phyloP scores from a whole-genome alignment of 2,888 invertebrate species.

The Chymomyza procnemis region DNA sequence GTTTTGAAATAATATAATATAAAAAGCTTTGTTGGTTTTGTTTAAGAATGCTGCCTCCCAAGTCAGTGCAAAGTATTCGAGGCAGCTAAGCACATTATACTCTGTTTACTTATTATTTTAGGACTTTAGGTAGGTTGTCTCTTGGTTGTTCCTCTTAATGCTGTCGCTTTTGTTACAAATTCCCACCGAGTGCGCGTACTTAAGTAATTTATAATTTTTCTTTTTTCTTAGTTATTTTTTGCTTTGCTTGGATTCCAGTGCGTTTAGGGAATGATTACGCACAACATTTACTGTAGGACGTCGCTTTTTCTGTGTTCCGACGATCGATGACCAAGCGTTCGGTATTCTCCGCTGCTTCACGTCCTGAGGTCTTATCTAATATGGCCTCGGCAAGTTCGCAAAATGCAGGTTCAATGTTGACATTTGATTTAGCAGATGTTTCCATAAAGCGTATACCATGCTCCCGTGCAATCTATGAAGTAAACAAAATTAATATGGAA shows the following conservation, averaged over 20 bases:
- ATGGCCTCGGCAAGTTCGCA: constrained; percentile 96
- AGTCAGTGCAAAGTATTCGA: background rate
- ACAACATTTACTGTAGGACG: constrained; percentile 78
- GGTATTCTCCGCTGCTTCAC: constrained; percentile 87
- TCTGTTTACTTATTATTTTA: background rate
- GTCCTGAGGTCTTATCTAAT: constrained; percentile 92
- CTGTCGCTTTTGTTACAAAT: background rate
- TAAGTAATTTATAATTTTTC: constrained; percentile 7
- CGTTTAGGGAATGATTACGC: constrained; percentile 81
- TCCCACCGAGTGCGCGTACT: background rate
- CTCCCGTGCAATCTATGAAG: constrained; percentile 92
- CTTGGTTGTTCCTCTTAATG: constrained; percentile 19
- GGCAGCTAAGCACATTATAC: background rate
- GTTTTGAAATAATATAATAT: background rate
- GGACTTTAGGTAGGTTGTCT: constrained; percentile 62
- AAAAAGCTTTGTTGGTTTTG: background rate
- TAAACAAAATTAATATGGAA: constrained; percentile 7
- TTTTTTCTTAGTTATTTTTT: too few species aligned
- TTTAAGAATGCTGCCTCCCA: background rate
- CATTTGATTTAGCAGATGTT: constrained; percentile 97
- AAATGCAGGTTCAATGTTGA: constrained; percentile 97
- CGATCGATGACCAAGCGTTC: constrained; percentile 87
- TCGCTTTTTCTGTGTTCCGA: constrained; percentile 79
- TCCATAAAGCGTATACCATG: constrained; percentile 98
- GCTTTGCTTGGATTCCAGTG: constrained; percentile 35